A percentile compares a stretch with the other conserved stretches of the same genome.
Conservation (phyloP, 2,797 vertebrate genomes). For the Lindbergichthys nudifrons region DNA sequence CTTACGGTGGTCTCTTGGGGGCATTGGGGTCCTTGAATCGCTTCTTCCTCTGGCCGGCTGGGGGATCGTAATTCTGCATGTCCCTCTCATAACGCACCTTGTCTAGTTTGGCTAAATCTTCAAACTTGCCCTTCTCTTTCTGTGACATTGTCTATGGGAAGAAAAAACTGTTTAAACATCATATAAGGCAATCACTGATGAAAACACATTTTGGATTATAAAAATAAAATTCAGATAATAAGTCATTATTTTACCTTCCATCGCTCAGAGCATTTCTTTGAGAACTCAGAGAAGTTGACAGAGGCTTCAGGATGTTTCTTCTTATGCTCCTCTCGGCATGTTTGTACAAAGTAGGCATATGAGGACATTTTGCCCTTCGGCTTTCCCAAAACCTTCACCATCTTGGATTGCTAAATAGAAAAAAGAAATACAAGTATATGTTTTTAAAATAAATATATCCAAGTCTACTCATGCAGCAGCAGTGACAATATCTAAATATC, state of each 20-base stretch:
- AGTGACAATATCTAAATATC: slow-evolving; percentile 24
- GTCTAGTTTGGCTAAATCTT: slow-evolving; percentile 96
- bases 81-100: slow-evolving; percentile 96
- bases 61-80: slow-evolving; percentile 96
- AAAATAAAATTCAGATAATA: neutral
- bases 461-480: neutral
- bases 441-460: slow-evolving; percentile 14
- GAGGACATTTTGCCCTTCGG: slow-evolving; percentile 99
- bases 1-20: slow-evolving; percentile 98
- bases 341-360: slow-evolving; percentile 99
- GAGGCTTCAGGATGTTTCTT: slow-evolving; percentile 96
- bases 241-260: slow-evolving; percentile 89
- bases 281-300: slow-evolving; percentile 98
- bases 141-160: slow-evolving; percentile 91
- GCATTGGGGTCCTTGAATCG: slow-evolving; percentile 97
- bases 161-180: neutral
- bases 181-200: neutral
- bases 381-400: slow-evolving; percentile 97
- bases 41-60: slow-evolving; percentile 96
- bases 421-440: neutral
- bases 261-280: slow-evolving; percentile 98
- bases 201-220: neutral
- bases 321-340: slow-evolving; percentile 97
- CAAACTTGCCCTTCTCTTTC: slow-evolving; percentile 97
- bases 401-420: slow-evolving; percentile 79